Base-by-base conservation (phyloP, 2,113 vertebrate genomes). In the Antidorcas marsupialis region DNA sequence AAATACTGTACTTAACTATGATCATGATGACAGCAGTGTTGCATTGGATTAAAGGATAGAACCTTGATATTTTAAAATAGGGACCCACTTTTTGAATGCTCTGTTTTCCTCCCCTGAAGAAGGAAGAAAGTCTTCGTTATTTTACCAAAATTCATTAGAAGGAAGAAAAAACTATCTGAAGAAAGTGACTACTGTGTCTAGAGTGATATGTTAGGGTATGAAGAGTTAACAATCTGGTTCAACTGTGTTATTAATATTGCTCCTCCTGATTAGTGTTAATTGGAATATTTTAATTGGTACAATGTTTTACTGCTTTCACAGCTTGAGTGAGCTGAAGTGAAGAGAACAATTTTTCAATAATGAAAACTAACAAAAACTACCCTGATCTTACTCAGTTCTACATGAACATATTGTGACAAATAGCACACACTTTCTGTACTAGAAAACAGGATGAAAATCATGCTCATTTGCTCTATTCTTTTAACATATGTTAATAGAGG, bases 231-330 rank as follows among this genome's bases (percentile, higher is more conserved):
- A 45, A 74, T 50, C 64, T 1, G 0, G 52, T 81, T 91, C 78
- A 50, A 53, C 78, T 45, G 87, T 76, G 39, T 76, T 84, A 97
- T 92, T 91, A 89, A 74, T 60, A 93, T 30, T 88, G 82, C 82
- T 91, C 47, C 90, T 96, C 86, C 82, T 85, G 92, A 97, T 91
- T 82, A 89, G 89, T 93, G 91, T 95, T 95, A 91, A 97, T 91
- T 97, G 89, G 92, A 87, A 92, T 83, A 87, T 96, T 93, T 95
- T 96, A 95, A 97, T 92, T 89, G 97, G 94, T 71, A 87, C 28
- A 67, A 11, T 87, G 55, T 96, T 96, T 96, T 91, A 74, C 67
- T 83, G 55, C 50, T 60, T 96, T 95, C 95, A 76, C 89, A 97
- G 96, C 86, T 85, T 81, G 96, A 93, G 67, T 89, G 89, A 91